Percentiles rank a stretch among this genome's conserved stretches.
Conservation (phyloP, 2,888 invertebrate genomes). For the Fragum whitleyi region DNA sequence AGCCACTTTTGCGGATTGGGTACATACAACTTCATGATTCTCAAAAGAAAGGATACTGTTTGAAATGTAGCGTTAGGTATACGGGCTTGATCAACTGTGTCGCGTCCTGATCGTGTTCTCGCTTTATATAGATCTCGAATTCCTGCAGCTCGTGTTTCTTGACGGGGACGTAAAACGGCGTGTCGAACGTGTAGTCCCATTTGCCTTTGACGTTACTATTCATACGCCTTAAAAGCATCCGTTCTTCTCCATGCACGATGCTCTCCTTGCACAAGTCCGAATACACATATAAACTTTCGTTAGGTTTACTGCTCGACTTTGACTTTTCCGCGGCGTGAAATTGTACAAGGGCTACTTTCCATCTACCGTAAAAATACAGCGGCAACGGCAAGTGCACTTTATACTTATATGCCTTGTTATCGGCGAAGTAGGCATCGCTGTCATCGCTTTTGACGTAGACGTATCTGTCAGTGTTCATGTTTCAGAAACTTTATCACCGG, state of each 20-base stretch:
- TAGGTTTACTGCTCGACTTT: conserved; percentile 19
- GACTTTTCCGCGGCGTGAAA: conserved; percentile 30
- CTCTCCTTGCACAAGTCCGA: conserved; percentile 34
- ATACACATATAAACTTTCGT: conserved; percentile 20
- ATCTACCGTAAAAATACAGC: conserved; percentile 21
- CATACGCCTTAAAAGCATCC: conserved; percentile 19
- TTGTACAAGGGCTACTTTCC: conserved; percentile 33
- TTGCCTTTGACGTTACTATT: conserved; percentile 15
- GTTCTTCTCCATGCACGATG: conserved; percentile 34
- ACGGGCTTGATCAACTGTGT: conserved; percentile 40
- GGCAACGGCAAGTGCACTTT: conserved; percentile 31
- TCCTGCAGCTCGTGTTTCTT: conserved; percentile 29
- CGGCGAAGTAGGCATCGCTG: conserved; percentile 23
- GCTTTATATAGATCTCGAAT: conserved; percentile 59
- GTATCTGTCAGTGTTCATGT: conserved; percentile 26
- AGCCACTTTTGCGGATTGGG: conserved; percentile 62
- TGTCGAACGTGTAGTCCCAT: conserved; percentile 25
- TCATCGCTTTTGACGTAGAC: conserved; percentile 42
- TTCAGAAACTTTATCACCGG: conserved; percentile 30
- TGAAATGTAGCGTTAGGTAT: conserved; percentile 53
- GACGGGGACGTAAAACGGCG: conserved; percentile 45
- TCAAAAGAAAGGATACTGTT: conserved; percentile 42
- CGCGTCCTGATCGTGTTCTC: conserved; percentile 9
- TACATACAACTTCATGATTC: conserved; percentile 59
- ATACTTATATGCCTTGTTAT: conserved; percentile 27